phyloP scores from a whole-genome alignment of 2,113 vertebrate genomes.

The Notechis scutatus region DNA sequence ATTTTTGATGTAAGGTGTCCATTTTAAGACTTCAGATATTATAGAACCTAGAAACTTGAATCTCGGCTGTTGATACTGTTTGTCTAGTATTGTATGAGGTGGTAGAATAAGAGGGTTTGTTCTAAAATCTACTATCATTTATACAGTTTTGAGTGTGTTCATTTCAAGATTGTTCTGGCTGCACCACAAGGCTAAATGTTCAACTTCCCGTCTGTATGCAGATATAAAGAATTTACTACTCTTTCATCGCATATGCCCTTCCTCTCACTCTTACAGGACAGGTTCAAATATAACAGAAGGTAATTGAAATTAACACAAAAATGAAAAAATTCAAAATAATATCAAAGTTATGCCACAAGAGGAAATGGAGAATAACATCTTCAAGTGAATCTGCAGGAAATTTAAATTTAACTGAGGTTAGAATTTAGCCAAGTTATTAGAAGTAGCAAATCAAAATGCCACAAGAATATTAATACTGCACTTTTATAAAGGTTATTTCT shows the following conservation, averaged over 20 bases:
- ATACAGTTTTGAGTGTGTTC: too few relatives aligned
- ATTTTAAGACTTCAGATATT: too few relatives aligned
- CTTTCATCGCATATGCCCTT: constrained; percentile 24
- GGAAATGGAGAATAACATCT: constrained; percentile 45
- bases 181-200: too few relatives aligned
- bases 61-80: too few relatives aligned
- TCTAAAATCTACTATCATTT: too few relatives aligned
- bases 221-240: background rate
- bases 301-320: constrained; percentile 36
- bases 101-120: too few relatives aligned
- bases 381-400: constrained; percentile 52
- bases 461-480: constrained; percentile 50
- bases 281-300: constrained; percentile 19
- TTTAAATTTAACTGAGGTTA: constrained; percentile 56
- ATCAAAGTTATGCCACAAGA: constrained; percentile 23
- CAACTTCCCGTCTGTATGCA: too few relatives aligned
- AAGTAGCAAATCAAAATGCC: constrained; percentile 60
- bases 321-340: constrained; percentile 51
- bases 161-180: too few relatives aligned
- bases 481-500: constrained; percentile 49
- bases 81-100: too few relatives aligned
- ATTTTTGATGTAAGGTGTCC: too few relatives aligned
- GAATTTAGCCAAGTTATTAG: constrained; percentile 58
- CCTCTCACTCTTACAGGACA: constrained; percentile 44
- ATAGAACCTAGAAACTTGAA: too few relatives aligned